These are phyloP conservation scores for Laothoe populi DNA, from an alignment of 2,888 invertebrate genomes.

Conservation along the genomic window DNA sequence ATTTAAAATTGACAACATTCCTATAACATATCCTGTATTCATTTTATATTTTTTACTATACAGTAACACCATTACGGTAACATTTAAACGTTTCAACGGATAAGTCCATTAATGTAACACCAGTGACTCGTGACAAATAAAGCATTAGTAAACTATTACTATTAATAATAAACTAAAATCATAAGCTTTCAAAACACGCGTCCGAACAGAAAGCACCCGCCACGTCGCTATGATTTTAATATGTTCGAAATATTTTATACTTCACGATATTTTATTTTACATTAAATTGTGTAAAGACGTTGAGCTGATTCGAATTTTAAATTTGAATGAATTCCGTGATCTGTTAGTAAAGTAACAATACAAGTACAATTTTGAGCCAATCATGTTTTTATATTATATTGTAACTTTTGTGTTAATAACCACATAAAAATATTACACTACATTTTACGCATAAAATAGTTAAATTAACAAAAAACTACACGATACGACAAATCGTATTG, in stretches of 20 bases:
- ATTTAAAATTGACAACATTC: too few relatives aligned
- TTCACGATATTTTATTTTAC: slow-evolving; percentile 3
- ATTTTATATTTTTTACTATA: not conserved
- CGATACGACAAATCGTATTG: slow-evolving; percentile 28
- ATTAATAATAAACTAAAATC: slow-evolving; percentile 49
- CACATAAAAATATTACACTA: slow-evolving; percentile 4
- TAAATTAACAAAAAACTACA: not conserved
- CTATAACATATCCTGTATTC: not conserved
- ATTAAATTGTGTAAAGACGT: too few relatives aligned
- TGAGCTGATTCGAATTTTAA: too few relatives aligned
- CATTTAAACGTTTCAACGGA: slow-evolving; percentile 10
- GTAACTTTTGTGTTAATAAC: too few relatives aligned
- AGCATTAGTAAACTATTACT: slow-evolving; percentile 57
- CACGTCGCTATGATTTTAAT: slow-evolving; percentile 31
- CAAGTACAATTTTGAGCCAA: too few relatives aligned
- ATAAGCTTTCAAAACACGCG: slow-evolving; percentile 51
- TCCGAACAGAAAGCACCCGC: slow-evolving; percentile 42
- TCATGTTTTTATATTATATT: too few relatives aligned
- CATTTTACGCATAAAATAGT: not conserved
- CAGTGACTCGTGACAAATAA: slow-evolving; percentile 49
- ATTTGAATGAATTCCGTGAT: too few relatives aligned
- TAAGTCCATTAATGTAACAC: slow-evolving; percentile 21
- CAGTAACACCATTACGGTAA: not conserved
- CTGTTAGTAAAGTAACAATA: too few relatives aligned
- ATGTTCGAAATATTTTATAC: not conserved